Evolutionary conservation across 2,888 invertebrate species (phyloP).

Genomic region (Tillus elongatus): DNA sequence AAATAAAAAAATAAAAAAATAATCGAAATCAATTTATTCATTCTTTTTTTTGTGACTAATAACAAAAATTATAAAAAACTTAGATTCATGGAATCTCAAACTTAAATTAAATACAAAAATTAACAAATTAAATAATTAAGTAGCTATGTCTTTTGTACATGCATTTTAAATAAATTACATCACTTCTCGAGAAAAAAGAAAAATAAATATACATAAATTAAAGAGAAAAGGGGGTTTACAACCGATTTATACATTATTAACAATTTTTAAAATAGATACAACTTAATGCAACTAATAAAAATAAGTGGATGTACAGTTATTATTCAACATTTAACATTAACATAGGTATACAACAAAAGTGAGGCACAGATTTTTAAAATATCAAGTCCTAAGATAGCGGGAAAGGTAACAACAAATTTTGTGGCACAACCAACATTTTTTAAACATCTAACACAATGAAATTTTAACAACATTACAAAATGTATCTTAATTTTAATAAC

Average conservation of each 20-base stretch:
- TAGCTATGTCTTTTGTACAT: conserved; percentile 37
- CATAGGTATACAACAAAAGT: conserved; percentile 23
- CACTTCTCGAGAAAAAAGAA: conserved; percentile 30
- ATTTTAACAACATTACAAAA: no score
- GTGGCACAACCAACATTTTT: no score
- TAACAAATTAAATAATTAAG: conserved; percentile 37
- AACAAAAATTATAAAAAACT: conserved; percentile 31
- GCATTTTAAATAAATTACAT: conserved; percentile 33
- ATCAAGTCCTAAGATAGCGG: conserved; percentile 15
- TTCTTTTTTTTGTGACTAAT: conserved; percentile 24
- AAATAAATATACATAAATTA: conserved; percentile 35
- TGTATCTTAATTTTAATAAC: no score
- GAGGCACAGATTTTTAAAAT: conserved; percentile 25
- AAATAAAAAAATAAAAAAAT: conserved; percentile 16
- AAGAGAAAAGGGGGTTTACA: conserved; percentile 21
- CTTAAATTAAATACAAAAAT: conserved; percentile 33
- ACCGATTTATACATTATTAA: conserved; percentile 16
- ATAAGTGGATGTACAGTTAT: no score
- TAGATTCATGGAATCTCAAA: conserved; percentile 32
- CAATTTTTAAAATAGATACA: neutral
- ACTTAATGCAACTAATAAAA: neutral
- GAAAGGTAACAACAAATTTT: conserved; percentile 26
- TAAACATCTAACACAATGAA: no score
- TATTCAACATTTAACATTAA: conserved; percentile 25
- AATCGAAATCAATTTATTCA: conserved; percentile 28